Base-by-base conservation (phyloP, 2,113 vertebrate genomes). In the Oryzias celebensis region DNA sequence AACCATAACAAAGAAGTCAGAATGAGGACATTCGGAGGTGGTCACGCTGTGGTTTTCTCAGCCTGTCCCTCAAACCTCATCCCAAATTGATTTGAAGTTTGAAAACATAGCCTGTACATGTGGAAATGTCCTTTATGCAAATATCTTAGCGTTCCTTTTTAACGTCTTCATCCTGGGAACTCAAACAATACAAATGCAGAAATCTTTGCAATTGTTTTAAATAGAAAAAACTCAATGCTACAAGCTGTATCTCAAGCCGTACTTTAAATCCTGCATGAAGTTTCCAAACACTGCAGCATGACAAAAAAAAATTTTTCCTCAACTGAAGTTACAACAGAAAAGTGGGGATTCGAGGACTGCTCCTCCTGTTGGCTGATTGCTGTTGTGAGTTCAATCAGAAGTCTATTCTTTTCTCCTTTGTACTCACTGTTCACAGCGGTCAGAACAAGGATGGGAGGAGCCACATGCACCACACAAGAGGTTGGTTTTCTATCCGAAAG, bases 61-160 rank as follows among this genome's bases (percentile, higher is more conserved):
- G 61, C 16, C 31, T 2, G 1, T 23, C 26, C 53, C 69, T 44
- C 16, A 8, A 36, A 60, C 18, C 36, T 48, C n/a, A n/a, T 23
- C 69, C 23, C 53, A 6, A 24, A n/a, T 66, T 70, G 8, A 23
- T 48, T 49, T 52, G 14, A 2, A 44, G 7, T 60, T 70, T 26
- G 8, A 78, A 62, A 13, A 26, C 16, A 50, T 58, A 1, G 2
- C 58, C 52, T 62, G 58, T 60, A 62, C 65, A 76, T 65, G 47
- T 58, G 57, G 26, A 68, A 52, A 72, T 77, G 73, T 23, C 24
- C 58, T 74, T 68, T 59, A 81, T 67, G 71, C 64, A 85, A 81
- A 83, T 76, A 75, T 78, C 62, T 77, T 53, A 70, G 57, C 36
- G 15, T 10, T 42, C 18, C 53, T 62, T 79, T 56, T 71, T 41